Evolutionary conservation across 2,113 vertebrate genomes (phyloP).

Genomic region (Symphodus melops): DNA sequence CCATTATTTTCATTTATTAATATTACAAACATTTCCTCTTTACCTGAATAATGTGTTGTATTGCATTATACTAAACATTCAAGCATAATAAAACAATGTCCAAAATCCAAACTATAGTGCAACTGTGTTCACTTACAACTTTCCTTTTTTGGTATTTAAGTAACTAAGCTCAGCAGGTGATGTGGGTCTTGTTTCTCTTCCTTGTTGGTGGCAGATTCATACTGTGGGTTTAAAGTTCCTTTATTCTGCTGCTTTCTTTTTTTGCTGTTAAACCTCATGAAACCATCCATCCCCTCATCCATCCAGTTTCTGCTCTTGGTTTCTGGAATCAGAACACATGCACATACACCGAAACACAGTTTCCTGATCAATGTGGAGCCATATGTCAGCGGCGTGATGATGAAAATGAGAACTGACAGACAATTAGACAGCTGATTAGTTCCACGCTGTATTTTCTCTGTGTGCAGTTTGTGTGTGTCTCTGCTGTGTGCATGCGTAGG

Average conservation of each 20-base stretch:
- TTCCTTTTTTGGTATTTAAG: too few species aligned
- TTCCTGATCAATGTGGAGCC: constrained; percentile 61
- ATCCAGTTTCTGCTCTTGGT: not conserved
- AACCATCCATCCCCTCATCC: not conserved
- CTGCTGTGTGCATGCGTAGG: constrained; percentile 37
- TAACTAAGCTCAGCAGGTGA: too few species aligned
- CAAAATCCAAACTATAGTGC: not conserved
- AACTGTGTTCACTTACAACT: not conserved
- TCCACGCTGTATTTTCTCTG: constrained; percentile 19
- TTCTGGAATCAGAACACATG: constrained; percentile 18
- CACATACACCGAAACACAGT: constrained; percentile 6
- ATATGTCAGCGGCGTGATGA: constrained; percentile 56
- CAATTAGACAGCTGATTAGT: constrained; percentile 71
- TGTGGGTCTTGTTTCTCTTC: too few species aligned
- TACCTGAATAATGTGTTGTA: too few species aligned
- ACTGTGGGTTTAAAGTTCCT: not conserved
- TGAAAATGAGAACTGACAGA: constrained; percentile 63
- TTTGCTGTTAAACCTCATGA: not conserved
- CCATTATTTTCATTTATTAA: too few species aligned
- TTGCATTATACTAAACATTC: too few species aligned
- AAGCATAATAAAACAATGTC: too few species aligned
- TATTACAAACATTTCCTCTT: too few species aligned
- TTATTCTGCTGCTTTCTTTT: not conserved
- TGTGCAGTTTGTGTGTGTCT: constrained; percentile 34
- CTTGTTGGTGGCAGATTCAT: too few species aligned